A percentile compares a stretch with the other conserved stretches of the same genome.
These are phyloP conservation scores for Aplysia californica DNA, from an alignment of 1,140 invertebrate genomes.

Conservation along the genomic window DNA sequence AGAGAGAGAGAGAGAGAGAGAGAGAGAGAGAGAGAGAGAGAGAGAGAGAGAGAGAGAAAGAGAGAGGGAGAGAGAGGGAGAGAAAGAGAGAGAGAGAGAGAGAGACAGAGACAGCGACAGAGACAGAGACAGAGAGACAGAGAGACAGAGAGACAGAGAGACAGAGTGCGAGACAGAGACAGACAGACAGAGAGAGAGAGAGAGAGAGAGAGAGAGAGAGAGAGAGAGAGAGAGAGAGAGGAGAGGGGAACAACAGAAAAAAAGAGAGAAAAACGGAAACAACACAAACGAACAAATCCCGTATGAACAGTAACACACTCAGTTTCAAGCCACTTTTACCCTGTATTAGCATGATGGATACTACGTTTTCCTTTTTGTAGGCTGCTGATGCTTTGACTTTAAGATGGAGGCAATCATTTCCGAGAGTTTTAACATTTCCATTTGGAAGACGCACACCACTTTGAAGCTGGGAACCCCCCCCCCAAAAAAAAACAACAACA, in stretches of 20 bases:
- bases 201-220: constrained; percentile 9
- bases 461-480: too few relatives aligned
- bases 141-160: neutral
- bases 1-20: neutral
- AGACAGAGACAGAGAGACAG: neutral
- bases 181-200: constrained; percentile 7
- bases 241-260: neutral
- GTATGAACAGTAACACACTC: too few relatives aligned
- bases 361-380: too few relatives aligned
- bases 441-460: too few relatives aligned
- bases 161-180: neutral
- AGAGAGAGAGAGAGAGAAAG: neutral
- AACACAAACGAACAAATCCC: too few relatives aligned
- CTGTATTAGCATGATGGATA: too few relatives aligned
- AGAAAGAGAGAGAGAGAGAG: neutral
- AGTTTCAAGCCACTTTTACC: too few relatives aligned
- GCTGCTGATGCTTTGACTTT: too few relatives aligned
- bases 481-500: too few relatives aligned
- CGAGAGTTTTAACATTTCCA: too few relatives aligned
- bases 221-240: constrained; percentile 16
- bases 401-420: too few relatives aligned
- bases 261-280: constrained; percentile 2
- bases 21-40: neutral
- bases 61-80: neutral
- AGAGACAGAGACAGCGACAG: neutral